Percentiles rank a stretch among this genome's conserved stretches.
phyloP scores from a whole-genome alignment of 2,797 vertebrate species.

The Orestias chungarensis region DNA sequence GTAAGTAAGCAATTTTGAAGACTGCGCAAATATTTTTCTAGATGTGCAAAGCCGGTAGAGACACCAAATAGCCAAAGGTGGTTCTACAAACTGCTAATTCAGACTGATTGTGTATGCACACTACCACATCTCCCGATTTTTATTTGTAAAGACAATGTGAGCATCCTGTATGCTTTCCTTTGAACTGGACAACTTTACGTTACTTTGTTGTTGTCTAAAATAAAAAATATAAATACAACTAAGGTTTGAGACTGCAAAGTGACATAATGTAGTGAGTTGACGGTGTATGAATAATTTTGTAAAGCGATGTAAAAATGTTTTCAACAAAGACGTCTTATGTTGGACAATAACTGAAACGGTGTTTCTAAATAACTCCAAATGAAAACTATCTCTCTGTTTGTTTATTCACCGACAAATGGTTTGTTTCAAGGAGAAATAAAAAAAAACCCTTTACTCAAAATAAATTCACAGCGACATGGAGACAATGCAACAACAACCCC shows the following conservation, averaged over 20 bases:
- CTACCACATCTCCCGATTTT: background rate
- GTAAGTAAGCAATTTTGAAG: background rate
- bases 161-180: background rate
- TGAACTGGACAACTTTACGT: background rate
- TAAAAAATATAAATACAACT: background rate
- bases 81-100: background rate
- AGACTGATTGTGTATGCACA: background rate
- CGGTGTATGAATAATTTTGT: background rate
- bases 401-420: conserved; percentile 40
- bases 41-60: background rate
- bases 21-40: background rate
- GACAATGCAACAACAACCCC: conserved; percentile 50
- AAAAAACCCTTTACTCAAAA: conserved; percentile 19
- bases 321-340: background rate
- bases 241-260: background rate
- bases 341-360: conserved; percentile 3
- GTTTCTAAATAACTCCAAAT: conserved; percentile 19
- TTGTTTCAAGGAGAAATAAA: background rate
- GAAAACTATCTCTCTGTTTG: conserved; percentile 19
- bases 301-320: background rate
- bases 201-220: background rate
- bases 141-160: background rate
- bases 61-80: background rate
- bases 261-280: background rate
- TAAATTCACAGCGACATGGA: conserved; percentile 8